These are phyloP conservation scores for Peromyscus eremicus DNA, from an alignment of 2,797 vertebrate species.

Conservation along the genomic window DNA sequence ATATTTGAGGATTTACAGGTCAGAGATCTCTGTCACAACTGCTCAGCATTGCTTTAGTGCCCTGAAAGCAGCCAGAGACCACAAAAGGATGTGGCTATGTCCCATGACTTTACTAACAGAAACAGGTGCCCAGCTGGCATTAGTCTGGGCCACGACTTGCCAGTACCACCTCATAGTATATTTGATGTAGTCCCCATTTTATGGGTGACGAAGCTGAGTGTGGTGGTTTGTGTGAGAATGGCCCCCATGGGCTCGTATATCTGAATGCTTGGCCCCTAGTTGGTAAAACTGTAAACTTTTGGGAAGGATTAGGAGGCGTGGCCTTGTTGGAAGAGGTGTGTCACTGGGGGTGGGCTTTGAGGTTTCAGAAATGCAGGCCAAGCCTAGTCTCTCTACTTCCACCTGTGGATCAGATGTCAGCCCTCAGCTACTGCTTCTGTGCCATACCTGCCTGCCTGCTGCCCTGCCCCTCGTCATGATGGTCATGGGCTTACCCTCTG, in stretches of 20 bases:
- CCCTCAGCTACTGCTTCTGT: not conserved
- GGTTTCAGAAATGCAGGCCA: not conserved
- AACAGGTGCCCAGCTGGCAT: not conserved
- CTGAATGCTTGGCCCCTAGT: not conserved
- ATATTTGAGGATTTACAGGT: conserved; percentile 6
- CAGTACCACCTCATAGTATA: not conserved
- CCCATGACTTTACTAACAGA: not conserved
- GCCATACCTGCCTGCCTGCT: not conserved
- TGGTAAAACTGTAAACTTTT: not conserved
- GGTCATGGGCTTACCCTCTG: not conserved
- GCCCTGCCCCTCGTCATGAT: no score
- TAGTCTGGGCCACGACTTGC: not conserved
- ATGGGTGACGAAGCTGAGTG: conserved; percentile 12
- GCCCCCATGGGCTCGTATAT: no score
- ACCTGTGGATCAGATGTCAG: not conserved
- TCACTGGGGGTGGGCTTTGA: not conserved
- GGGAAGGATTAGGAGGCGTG: not conserved
- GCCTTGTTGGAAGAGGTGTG: not conserved
- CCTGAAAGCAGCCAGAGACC: not conserved
- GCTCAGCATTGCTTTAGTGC: not conserved
- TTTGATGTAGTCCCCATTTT: not conserved
- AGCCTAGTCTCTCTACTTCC: not conserved
- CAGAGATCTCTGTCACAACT: not conserved
- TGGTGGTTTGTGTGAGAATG: not conserved
- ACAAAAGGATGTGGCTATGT: not conserved